Evolutionary conservation across 2,797 vertebrate genomes (phyloP), one percentile per base, ranked within the genome.

Genomic region (Pipistrellus pipistrellus): DNA sequence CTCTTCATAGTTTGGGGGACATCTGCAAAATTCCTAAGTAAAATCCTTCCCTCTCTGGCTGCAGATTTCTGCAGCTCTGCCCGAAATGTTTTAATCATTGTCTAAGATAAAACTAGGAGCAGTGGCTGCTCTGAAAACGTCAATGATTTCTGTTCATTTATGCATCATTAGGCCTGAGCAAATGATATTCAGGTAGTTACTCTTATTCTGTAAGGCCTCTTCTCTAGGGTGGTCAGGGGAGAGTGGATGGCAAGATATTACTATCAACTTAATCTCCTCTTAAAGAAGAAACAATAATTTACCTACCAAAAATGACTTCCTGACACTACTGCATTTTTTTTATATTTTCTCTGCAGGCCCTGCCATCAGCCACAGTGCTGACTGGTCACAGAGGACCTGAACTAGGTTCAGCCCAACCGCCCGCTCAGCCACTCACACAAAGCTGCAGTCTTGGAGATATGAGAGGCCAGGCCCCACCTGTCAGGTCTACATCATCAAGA

Each of bases 311-410:
- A 35, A n/a, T 32, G 4, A 17, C 72, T 44, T 72, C 48, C 57
- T 23, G 11, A 48, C 62, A 35, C 68, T 17, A 72, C 14, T 1
- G 0, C 1, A 0, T 18, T 41, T 41, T 44, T 51, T 51, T 66
- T 1, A 1, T 72, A 18, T 93, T 77, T 20, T 18, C 44, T 75
- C 44, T 20, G 5, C 76, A 96, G 95, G 86, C 38, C 72, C 68
- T 32, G 32, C 32, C 11, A 6, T 8, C 6, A 4, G 0, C 27
- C 51, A 1, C 23, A 3, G 11, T 0, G n/a, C 59, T 3, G 18
- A 53, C 21, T 6, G 0, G 51, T 14, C 6, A 0, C 2, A 1
- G 46, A 1, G 44, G 30, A 15, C 62, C 27, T 2, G 11, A 27
- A n/a, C 11, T 9, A 51, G 38, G n/a, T 21, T 51, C 15, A 13